Conservation (phyloP, 2,113 vertebrate species). For the Lophura nycthemera region DNA sequence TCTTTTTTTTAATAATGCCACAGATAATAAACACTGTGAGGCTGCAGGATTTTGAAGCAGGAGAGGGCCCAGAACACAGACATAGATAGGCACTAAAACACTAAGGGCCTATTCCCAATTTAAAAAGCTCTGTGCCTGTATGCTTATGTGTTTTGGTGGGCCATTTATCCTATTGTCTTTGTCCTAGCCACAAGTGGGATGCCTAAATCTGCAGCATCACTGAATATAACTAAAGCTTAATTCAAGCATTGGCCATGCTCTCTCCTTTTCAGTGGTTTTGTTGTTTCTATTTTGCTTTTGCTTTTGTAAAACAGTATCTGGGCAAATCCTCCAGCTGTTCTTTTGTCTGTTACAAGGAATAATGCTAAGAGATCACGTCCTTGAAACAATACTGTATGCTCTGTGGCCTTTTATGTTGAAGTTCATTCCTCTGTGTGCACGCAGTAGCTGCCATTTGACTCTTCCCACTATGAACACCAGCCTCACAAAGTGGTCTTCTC, state of each 20-base stretch:
- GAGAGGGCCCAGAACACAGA: not conserved
- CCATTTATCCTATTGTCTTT: not conserved
- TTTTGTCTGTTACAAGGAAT: not conserved
- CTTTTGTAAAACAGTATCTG: not conserved
- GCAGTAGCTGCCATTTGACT: not conserved
- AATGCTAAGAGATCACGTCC: not conserved
- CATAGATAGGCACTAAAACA: fast-evolving
- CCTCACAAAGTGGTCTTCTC: not conserved
- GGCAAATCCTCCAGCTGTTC: not conserved
- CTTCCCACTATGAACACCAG: not conserved
- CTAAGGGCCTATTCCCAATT: not conserved
- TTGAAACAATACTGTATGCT: not conserved
- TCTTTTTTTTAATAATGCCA: not conserved
- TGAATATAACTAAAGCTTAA: not conserved
- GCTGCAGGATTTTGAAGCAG: not conserved
- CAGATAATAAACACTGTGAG: not conserved
- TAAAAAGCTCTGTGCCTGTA: not conserved
- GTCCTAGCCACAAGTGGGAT: not conserved
- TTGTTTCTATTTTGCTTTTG: not conserved
- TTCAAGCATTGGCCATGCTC: not conserved
- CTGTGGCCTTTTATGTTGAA: not conserved
- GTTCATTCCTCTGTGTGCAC: not conserved
- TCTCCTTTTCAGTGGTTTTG: not conserved
- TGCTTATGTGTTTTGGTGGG: not conserved
- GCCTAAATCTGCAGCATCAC: not conserved